A percentile compares a stretch with the other conserved stretches of the same genome.
Conservation (phyloP, 30 jellyfish, hydroid and myxozoan species). For the Aurelia aurita complex sp. Pacific region DNA sequence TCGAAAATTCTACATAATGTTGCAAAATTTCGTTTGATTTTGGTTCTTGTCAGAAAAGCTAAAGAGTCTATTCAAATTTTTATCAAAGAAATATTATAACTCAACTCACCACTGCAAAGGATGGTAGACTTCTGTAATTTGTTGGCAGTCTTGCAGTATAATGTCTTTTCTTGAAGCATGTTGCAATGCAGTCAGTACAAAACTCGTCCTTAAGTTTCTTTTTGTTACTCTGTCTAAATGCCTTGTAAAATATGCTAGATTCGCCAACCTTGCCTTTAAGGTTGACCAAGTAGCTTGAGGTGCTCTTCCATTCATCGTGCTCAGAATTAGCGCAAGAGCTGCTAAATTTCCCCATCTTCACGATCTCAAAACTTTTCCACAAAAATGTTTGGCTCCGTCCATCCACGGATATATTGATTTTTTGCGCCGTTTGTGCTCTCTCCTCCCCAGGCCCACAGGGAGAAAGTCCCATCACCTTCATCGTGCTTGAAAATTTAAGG, state of each 20-base stretch:
- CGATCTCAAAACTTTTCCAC: neutral
- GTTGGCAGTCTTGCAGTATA: neutral
- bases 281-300: constrained; percentile 3
- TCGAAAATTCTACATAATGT: no score
- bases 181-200: constrained; percentile 19
- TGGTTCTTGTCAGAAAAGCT: no score
- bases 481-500: no score
- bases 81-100: no score
- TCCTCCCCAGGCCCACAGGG: no score
- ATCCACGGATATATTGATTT: neutral
- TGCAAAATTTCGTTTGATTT: no score
- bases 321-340: constrained; percentile 7
- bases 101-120: constrained; percentile 1
- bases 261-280: constrained; percentile 1
- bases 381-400: neutral
- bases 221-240: neutral
- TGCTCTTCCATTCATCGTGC: constrained; percentile 8
- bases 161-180: neutral
- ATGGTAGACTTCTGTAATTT: neutral
- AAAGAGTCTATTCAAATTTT: no score
- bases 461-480: no score
- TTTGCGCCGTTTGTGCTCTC: no score
- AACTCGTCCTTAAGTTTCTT: neutral
- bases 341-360: neutral
- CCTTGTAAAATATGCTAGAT: constrained; percentile 1